Base-by-base conservation (phyloP, 2,888 invertebrate species). In the Ceramica pisi region DNA sequence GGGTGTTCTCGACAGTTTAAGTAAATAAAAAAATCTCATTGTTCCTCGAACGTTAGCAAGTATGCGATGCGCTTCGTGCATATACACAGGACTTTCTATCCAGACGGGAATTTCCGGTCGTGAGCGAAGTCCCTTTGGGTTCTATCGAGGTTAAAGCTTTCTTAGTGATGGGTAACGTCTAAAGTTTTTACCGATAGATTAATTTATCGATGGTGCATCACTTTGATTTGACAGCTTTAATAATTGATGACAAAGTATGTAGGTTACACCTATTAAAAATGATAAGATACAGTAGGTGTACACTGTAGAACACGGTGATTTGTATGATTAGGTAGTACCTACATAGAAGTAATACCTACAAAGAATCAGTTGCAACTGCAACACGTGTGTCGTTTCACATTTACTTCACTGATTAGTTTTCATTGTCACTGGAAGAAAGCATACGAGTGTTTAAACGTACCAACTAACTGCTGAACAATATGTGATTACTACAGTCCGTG, bases 71-170 rank as follows among this genome's bases (percentile, higher is more conserved):
- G 64, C 64, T 66, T 65, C 76, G 72, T 57, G 71, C 44, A 23
- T 69, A 46, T 59, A 31, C 67, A 71, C 62, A 75, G 78, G 73
- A 77, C 76, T 48, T 82, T 87, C 86, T 84, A 83, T 79, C 81
- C 84, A 88, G 88, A 88, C 88, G 87, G 88, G 90, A 88, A 90
- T 91, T 90, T 90, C 90, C 91, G 89, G 89, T 78, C 83, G 70
- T 63, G 67, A 76, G 77, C 68, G 75, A 75, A 80, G 64, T 71
- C 62, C 61, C 67, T 56, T 73, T 80, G 76, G 81, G 87, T 83
- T 86, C 86, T 82, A 73, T 23, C n/a, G 80, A 80, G 85, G 82
- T 84, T 81, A 80, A 76, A 55, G 46, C 69, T 71, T 65, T 57
- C 63, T 61, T 71, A 14, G 59, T 65, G 55, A 64, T 67, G 63